Base-by-base conservation (phyloP, 1,140 invertebrate genomes). In the Macrobrachium nipponense region DNA sequence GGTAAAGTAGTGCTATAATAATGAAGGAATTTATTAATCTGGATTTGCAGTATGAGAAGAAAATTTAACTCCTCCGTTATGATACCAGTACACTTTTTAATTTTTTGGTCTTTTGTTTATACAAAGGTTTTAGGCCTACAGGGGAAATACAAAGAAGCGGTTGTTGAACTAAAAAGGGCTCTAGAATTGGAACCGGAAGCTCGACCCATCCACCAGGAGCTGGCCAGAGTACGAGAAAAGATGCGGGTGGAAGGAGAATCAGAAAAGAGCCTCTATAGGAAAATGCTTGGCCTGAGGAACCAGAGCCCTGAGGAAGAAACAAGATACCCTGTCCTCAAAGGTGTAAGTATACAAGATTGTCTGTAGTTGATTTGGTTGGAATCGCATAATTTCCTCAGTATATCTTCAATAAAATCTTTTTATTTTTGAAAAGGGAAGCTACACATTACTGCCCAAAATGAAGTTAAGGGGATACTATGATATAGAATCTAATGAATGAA, bases 81-180 rank as follows among this genome's bases (percentile, higher is more conserved):
- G 51, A 51, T 51, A 51, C 51, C 7, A 12, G 51, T 51, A 51
- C 7, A 5, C 51, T 12, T 51, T 51, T 0, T 51, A 51, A 51
- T 51, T 10, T 51, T 0, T 51, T 51, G 51, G 51, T 51, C 51
- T 51, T 51, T 51, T 70, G 27, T 70, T 43, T 23, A 27, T 70
- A 12, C 5, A 27, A 70, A 95, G 94, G 94, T 95, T 90, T 90
- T 95, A 10, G 92, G 93, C 77, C 92, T 92, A 2, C 94, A 94
- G 91, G 93, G 93, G 2, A 92, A 95, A 81, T 92, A 93, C 51
- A 90, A 92, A 15, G 92, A 93, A 62, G 94, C 94, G n/a, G 92
- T 95, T 64, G 87, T 91, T 75, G 90, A 92, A 23, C 90, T 95
- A 44, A 92, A 93, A 76, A 92, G 92, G 89, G 94, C 94, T 3